Evolutionary conservation across 2,888 invertebrate species (phyloP).

Genomic region (Netelia inedita): DNA sequence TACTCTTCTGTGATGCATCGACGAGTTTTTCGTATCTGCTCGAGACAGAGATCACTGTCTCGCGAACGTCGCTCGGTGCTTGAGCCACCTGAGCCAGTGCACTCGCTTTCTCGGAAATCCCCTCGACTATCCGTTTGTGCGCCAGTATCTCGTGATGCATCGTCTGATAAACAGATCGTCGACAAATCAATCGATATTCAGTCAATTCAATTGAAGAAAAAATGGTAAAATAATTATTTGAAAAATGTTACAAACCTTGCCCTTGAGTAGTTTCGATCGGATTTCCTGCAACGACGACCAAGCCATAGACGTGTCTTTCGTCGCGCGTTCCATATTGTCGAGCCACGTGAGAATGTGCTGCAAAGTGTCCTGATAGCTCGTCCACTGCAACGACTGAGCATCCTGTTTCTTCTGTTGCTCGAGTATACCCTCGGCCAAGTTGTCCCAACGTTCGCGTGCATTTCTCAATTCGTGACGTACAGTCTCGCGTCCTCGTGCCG

Average conservation of each 20-base stretch:
- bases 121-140: constrained; percentile 96
- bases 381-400: constrained; percentile 93
- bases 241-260: constrained; percentile 86
- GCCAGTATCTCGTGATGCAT: constrained; percentile 95
- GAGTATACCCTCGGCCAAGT: constrained; percentile 92
- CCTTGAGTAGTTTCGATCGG: constrained; percentile 93
- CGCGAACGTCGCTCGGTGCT: constrained; percentile 87
- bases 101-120: constrained; percentile 95
- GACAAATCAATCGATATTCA: constrained; percentile 29
- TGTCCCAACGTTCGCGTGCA: constrained; percentile 95
- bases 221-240: constrained; percentile 56
- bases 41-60: constrained; percentile 91
- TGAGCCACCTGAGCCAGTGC: constrained; percentile 88
- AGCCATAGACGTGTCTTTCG: constrained; percentile 90
- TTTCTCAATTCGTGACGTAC: constrained; percentile 94
- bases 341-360: constrained; percentile 95
- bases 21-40: constrained; percentile 91
- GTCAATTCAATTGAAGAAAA: constrained; percentile 30
- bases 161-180: constrained; percentile 85
- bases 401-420: constrained; percentile 95
- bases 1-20: constrained; percentile 89
- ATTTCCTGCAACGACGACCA: constrained; percentile 94
- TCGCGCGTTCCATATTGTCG: constrained; percentile 92
- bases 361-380: constrained; percentile 94
- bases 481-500: constrained; percentile 95